A percentile compares a stretch with the other conserved stretches of the same genome.
phyloP scores from a whole-genome alignment of 2,888 invertebrate species.

The Latrodectus elegans region DNA sequence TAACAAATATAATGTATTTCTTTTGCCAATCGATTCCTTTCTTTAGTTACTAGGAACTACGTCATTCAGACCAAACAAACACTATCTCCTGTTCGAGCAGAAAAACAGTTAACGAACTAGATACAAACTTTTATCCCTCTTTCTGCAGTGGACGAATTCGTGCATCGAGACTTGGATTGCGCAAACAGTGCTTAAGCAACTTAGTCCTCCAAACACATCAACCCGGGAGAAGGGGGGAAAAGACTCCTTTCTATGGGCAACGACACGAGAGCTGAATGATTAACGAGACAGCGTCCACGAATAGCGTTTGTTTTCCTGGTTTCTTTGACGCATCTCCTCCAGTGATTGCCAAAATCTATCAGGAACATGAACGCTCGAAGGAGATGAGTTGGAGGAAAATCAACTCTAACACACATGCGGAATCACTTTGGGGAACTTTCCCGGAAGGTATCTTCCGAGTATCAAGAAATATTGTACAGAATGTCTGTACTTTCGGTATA shows the following conservation, averaged over 20 bases:
- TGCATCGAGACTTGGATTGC: neutral
- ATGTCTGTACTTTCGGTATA: no score
- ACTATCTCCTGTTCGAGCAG: neutral
- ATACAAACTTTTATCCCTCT: neutral
- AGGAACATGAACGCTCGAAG: neutral
- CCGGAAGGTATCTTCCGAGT: no score
- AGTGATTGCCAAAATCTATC: neutral
- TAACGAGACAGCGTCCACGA: slow-evolving; percentile 1
- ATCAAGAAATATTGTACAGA: no score
- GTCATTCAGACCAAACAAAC: neutral
- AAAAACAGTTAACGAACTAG: neutral
- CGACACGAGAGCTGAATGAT: slow-evolving; percentile 3
- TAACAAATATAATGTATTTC: neutral
- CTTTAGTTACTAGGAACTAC: neutral
- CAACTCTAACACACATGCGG: no score
- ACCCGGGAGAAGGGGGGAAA: neutral
- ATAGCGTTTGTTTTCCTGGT: neutral
- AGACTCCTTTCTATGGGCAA: neutral
- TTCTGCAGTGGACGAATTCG: neutral
- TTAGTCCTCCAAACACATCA: neutral
- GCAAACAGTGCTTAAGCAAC: slow-evolving; percentile 3
- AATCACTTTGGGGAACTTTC: no score
- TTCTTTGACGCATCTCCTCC: neutral
- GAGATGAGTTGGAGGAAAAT: no score
- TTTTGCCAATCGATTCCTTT: neutral